Percentiles rank a stretch among this genome's conserved stretches.
These are phyloP conservation scores for Dryomyza anilis DNA, from an alignment of 2,888 invertebrate genomes.

Conservation along the genomic window DNA sequence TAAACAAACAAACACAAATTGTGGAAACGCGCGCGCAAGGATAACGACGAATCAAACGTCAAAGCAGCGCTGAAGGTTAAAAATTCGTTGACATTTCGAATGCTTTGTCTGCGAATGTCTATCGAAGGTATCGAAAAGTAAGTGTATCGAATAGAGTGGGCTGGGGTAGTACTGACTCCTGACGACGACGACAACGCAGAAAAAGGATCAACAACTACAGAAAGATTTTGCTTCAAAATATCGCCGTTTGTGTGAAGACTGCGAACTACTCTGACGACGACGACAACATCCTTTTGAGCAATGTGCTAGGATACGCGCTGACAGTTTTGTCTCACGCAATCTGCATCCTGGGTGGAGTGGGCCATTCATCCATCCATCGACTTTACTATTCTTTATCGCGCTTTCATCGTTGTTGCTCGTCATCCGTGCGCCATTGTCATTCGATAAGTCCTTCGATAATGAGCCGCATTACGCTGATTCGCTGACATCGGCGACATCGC, in stretches of 20 bases:
- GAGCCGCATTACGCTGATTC: conserved; percentile 34
- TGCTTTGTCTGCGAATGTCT: background rate
- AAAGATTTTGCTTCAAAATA: conserved; percentile 11
- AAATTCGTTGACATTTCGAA: conserved; percentile 20
- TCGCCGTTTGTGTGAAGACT: background rate
- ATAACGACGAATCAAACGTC: conserved; percentile 14
- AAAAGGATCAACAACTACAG: conserved; percentile 4
- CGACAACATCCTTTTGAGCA: background rate
- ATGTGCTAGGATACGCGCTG: background rate
- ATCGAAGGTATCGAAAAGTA: no score
- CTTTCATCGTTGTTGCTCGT: background rate
- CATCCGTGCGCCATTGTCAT: background rate
- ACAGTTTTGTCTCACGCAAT: background rate
- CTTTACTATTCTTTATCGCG: background rate
- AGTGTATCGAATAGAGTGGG: no score
- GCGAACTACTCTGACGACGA: background rate
- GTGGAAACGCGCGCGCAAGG: no score
- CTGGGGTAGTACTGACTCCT: no score
- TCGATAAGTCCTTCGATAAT: conserved; percentile 52
- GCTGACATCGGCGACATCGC: background rate
- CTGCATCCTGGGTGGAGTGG: background rate
- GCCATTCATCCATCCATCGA: background rate
- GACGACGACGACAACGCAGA: background rate
- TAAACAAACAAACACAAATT: background rate
- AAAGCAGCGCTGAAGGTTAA: conserved; percentile 8